Percentiles rank a stretch among this genome's conserved stretches.
These are phyloP conservation scores for Clarias magur DNA, from an alignment of 2,113 vertebrate species.

Conservation along the genomic window DNA sequence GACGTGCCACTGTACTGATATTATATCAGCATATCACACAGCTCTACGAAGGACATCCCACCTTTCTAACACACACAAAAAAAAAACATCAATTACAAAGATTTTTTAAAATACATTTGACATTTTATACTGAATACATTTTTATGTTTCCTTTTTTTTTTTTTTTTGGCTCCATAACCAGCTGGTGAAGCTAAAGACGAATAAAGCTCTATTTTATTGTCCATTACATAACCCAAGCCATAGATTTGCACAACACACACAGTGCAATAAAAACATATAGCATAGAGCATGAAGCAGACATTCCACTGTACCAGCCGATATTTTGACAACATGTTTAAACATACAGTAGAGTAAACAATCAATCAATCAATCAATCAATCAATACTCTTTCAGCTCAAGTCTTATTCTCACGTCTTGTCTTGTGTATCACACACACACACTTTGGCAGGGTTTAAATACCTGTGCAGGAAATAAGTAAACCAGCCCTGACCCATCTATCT, in stretches of 20 bases:
- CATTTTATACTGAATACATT: no score
- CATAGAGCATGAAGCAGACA: background rate
- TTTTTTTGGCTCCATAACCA: background rate
- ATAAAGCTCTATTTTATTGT: background rate
- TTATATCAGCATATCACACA: background rate
- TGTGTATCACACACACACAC: background rate
- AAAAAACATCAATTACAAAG: background rate
- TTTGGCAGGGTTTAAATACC: background rate
- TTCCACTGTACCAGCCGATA: background rate
- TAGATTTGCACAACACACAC: background rate
- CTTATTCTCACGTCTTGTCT: background rate
- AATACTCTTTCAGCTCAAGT: background rate
- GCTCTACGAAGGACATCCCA: background rate
- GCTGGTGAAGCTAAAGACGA: background rate
- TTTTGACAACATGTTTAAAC: no score
- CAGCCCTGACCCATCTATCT: background rate
- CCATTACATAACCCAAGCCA: background rate
- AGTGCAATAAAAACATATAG: background rate
- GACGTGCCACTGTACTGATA: background rate
- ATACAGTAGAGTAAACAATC: no score
- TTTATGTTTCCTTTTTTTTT: no score
- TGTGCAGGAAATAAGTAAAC: background rate
- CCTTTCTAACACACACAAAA: background rate
- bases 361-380: background rate
- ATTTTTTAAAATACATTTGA: no score